Base-by-base conservation (phyloP, 2,113 vertebrate species). In the Tragelaphus strepsiceros region DNA sequence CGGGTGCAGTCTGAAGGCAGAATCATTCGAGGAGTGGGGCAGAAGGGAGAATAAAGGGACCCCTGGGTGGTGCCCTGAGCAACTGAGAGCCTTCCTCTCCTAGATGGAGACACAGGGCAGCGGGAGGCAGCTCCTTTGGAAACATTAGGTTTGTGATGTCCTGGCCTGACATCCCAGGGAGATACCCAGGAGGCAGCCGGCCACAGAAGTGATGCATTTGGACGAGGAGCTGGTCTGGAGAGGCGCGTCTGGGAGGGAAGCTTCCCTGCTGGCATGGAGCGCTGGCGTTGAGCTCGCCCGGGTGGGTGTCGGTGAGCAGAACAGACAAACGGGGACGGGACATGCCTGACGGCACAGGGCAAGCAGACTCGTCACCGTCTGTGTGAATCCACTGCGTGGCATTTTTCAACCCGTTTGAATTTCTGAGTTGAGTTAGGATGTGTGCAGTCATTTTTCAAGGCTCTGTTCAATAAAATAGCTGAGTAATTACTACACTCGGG, bases 381-480 rank as follows among this genome's bases (percentile, higher is more conserved):
- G 32, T 12, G 59, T 4, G 17, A 88, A 85, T 85, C 46, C 77
- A 6, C 15, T 14, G 2, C 17, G 0, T 39, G 56, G 28, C 35
- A 7, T 28, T 67, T 74, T 83, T 88, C 53, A 93, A 59, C 67
- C 77, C 15, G 11, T 53, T 54, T 35, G 22, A 43, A n/a, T 92
- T 95, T 94, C 81, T 17, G 12, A 78, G 35, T 26, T 14, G 58
- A 32, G 35, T 26, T 35, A 30, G 84, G 77, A 62, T 15, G 5
- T 8, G 32, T 30, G n/a, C 35, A 88, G n/a, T 43, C 43, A 95
- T 17, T 92, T 97, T 74, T 67, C 88, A 49, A 84, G 53, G 74
- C 43, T 43, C 30, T 58, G 30, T 58, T 97, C 95, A 96, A 71
- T 95, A 93, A 93, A 96, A 94, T 71, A 87, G 80, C 30, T 87